Percentiles rank a stretch among this genome's conserved stretches.
Conservation (phyloP, 2,888 invertebrate species). For the Thereva nobilitata region DNA sequence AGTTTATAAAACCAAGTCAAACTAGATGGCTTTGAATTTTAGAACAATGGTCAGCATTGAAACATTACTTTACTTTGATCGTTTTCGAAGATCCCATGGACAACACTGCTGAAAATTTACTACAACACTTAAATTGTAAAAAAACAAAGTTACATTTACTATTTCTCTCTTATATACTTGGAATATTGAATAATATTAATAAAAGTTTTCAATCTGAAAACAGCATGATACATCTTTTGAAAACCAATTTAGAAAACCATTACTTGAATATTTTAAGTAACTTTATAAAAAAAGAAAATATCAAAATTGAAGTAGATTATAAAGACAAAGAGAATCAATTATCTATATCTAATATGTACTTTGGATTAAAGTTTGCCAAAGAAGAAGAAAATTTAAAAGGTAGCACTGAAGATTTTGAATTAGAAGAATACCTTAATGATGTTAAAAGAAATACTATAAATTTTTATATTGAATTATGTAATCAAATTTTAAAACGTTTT, state of each 20-base stretch:
- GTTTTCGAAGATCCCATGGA: not conserved
- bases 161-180: not conserved
- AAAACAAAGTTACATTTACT: not conserved
- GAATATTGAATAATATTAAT: not conserved
- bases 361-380: no score
- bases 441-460: not conserved
- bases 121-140: no score
- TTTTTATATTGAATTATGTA: not conserved
- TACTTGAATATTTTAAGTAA: constrained; percentile 1
- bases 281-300: constrained; percentile 4
- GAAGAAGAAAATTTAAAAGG: no score
- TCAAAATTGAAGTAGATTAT: no score
- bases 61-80: not conserved
- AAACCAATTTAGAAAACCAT: not conserved
- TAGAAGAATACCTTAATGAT: no score
- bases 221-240: not conserved
- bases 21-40: constrained; percentile 5
- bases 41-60: not conserved
- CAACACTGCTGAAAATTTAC: not conserved
- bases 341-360: no score
- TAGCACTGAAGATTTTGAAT: no score
- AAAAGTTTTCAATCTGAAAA: constrained; percentile 2
- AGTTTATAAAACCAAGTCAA: not conserved
- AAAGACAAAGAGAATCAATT: not conserved
- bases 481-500: not conserved